Base-by-base conservation (phyloP, 1,140 invertebrate genomes). In the Trinorchestia longiramus region DNA sequence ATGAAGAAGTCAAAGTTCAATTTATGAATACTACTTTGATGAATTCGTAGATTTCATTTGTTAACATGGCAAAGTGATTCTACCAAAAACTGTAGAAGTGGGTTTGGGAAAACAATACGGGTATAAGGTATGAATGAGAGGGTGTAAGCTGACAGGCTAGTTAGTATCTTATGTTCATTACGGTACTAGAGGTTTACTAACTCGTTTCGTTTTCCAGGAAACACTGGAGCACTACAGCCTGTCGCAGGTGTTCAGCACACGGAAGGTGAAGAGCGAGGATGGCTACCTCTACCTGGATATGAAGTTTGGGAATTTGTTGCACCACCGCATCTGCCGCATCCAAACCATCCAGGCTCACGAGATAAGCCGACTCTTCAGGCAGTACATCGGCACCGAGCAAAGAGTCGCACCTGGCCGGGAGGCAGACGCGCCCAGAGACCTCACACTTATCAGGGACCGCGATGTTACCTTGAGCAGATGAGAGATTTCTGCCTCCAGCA, bases 311-410 rank as follows among this genome's bases (percentile, higher is more conserved):
- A 99, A 99, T 97, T 97, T 99, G 97, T 98, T 99, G 98, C 98
- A 99, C 97, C 99, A 99, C 97, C 98, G 99, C 96, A 99, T 99
- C 96, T 99, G 99, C 43, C 98, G 99, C 97, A 98, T 99, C 96
- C 99, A 99, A 97, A 99, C 99, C 1, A 99, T 99, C 97, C 99
- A 99, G 97, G 99, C 99, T 19, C 99, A 99, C 97, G 99, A 99
- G 97, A 99, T 99, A 96, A 99, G 99, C 28, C 98, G 99, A 96
- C 98, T 99, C 95, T 99, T 99, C 97, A 98, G 99, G 41, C 99
- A 99, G 97, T 99, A 99, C 97, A 99, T 99, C 97, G 99, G 98
- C 96, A 98, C 99, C 97, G 98, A 98, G 97, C 98, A 98, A 97
- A 88, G 96, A 8, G 95, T 96, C 43, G 95, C 95, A 19, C 90